phyloP scores from a whole-genome alignment of 2,888 invertebrate genomes.

The Lacanobia oleracea region DNA sequence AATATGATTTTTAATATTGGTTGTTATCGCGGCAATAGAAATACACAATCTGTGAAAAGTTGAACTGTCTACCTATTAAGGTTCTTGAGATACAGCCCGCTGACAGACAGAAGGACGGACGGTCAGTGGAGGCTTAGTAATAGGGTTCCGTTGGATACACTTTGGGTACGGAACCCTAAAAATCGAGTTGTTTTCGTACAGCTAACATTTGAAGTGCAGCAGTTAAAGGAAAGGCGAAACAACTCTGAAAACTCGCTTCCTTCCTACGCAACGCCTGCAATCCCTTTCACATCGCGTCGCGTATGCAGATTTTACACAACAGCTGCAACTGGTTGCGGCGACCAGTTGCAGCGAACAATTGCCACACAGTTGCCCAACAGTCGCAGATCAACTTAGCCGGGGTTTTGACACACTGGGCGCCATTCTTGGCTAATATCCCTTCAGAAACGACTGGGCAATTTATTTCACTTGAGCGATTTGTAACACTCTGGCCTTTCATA shows the following conservation, averaged over 20 bases:
- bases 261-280: background rate
- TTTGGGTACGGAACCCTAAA: too few species aligned
- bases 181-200: background rate
- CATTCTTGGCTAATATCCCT: conserved; percentile 60
- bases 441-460: conserved; percentile 22
- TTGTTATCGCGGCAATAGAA: too few species aligned
- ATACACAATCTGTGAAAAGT: too few species aligned
- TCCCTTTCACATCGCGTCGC: conserved; percentile 51
- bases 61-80: too few species aligned
- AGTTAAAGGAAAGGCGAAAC: background rate
- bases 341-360: conserved; percentile 37
- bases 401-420: conserved; percentile 58
- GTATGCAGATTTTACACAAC: conserved; percentile 56
- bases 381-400: conserved; percentile 39
- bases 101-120: too few species aligned
- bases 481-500: conserved; percentile 23
- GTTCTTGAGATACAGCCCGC: too few species aligned
- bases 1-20: too few species aligned
- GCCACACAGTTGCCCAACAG: conserved; percentile 45
- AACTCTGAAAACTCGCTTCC: background rate
- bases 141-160: too few species aligned
- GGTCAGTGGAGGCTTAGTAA: too few species aligned
- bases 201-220: too few species aligned
- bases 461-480: conserved; percentile 37
- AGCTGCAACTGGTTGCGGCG: conserved; percentile 47